Percentiles rank a stretch among this genome's conserved stretches.
These are phyloP conservation scores for Atta cephalotes DNA, from an alignment of 1,140 invertebrate species.

Conservation along the genomic window DNA sequence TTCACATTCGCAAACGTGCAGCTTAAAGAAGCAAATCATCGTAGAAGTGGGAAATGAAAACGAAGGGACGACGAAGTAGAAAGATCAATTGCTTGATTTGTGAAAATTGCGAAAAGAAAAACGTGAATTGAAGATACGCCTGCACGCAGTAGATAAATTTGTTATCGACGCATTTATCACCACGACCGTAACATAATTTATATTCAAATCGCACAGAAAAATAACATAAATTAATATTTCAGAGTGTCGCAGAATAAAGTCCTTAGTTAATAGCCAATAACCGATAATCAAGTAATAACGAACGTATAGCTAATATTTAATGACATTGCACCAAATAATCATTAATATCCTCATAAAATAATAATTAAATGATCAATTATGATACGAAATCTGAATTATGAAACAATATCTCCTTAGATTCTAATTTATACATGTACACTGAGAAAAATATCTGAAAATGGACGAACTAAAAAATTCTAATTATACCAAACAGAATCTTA, in stretches of 20 bases:
- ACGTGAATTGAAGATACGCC: neutral
- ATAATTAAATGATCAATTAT: slow-evolving; percentile 33
- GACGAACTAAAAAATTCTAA: no score
- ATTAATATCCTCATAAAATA: slow-evolving; percentile 24
- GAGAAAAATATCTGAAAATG: no score
- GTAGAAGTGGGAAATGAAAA: neutral
- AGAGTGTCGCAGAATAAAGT: neutral
- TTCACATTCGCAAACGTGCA: neutral
- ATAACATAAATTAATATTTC: slow-evolving; percentile 52
- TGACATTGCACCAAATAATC: neutral
- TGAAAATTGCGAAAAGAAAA: neutral
- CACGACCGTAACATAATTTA: slow-evolving; percentile 13
- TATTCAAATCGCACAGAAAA: slow-evolving; percentile 27
- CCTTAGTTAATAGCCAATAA: slow-evolving; percentile 10
- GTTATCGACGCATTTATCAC: slow-evolving; percentile 33
- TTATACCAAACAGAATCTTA: no score
- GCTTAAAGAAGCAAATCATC: slow-evolving; percentile 44
- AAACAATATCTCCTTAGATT: neutral
- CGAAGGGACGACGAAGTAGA: neutral
- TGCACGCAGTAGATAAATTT: neutral
- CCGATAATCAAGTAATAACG: slow-evolving; percentile 52
- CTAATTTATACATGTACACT: neutral
- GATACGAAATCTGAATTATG: neutral
- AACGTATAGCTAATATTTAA: neutral
- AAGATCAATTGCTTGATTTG: slow-evolving; percentile 55